Evolutionary conservation across 2,888 invertebrate genomes (phyloP).

Genomic region (Salpingus planirostris): DNA sequence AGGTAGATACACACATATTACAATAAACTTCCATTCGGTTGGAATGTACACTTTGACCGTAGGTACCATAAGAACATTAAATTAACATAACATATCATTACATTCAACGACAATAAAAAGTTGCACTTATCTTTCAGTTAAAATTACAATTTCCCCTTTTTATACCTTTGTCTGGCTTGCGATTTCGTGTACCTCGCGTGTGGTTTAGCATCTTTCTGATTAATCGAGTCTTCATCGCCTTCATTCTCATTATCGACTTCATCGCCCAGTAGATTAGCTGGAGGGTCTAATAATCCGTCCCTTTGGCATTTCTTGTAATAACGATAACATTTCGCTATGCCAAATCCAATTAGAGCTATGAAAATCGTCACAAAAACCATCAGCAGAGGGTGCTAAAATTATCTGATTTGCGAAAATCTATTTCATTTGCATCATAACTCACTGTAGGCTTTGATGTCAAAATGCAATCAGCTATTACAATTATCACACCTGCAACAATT

Average conservation of each 20-base stretch:
- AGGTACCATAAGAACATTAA: no score
- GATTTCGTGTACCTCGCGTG: slow-evolving; percentile 51
- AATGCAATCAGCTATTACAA: slow-evolving; percentile 61
- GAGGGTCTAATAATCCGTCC: slow-evolving; percentile 46
- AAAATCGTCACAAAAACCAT: slow-evolving; percentile 63
- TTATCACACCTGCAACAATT: slow-evolving; percentile 57
- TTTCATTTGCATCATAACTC: slow-evolving; percentile 30
- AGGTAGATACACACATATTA: no score
- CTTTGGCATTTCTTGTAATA: slow-evolving; percentile 47
- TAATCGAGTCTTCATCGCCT: slow-evolving; percentile 18
- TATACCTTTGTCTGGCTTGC: slow-evolving; percentile 65
- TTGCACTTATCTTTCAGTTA: no score
- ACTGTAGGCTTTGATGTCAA: slow-evolving; percentile 59
- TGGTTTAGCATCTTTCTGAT: slow-evolving; percentile 22
- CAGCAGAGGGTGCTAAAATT: slow-evolving; percentile 57
- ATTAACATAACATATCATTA: no score
- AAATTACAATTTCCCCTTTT: slow-evolving; percentile 58
- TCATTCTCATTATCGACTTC: neutral
- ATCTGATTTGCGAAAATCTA: no score
- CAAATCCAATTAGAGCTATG: slow-evolving; percentile 58
- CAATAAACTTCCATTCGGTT: no score
- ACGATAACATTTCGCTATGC: slow-evolving; percentile 51
- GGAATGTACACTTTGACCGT: no score
- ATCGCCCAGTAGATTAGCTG: slow-evolving; percentile 37
- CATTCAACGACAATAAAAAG: no score